Evolutionary conservation across 2,797 vertebrate species (phyloP), one percentile per base, ranked within the genome.

Genomic region (Peromyscus nudipes): DNA sequence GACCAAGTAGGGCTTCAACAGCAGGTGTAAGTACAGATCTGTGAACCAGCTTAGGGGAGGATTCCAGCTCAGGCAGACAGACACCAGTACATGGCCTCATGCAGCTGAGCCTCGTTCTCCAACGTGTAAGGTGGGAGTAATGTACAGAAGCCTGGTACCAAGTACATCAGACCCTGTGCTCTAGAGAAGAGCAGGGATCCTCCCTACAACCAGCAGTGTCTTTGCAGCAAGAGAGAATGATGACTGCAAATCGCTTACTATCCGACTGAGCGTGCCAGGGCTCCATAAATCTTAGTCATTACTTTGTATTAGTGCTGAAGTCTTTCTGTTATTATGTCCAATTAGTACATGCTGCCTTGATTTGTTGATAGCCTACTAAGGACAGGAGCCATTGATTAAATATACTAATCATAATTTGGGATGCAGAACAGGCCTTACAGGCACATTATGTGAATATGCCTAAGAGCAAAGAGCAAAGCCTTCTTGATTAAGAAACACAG

Each of bases 331-430:
- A 96, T 96, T 97, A 89, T 87, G 60, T 91, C 75, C 91, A 97
- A 94, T 97, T 97, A 97, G 94, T 55, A 97, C 69, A 84, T 62
- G 89, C 85, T 0, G 4, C 85, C 95, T 91, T 97, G 95, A 96
- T 97, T 87, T 69, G 83, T 89, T 94, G 97, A 94, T 95, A 77
- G 69, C 29, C 81, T 77, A 67, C 69, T 94, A 91, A 96, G 89
- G 83, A 96, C 83, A 96, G 57, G 60, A 95, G 71, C 91, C 91
- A 92, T 81, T 97, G 97, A 98, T 97, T 97, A 98, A 97, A 97
- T 95, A 97, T 87, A 97, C 92, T 96, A 89, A 98, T 97, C 97
- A 97, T 97, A 97, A 97, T 96, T 96, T 91, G 88, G 89, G 94
- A 85, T 96, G 81, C 83, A 94, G 94, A 96, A 94, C 31, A 96